Evolutionary conservation across 1,140 invertebrate species (phyloP).

Genomic region (Penaeus indicus): DNA sequence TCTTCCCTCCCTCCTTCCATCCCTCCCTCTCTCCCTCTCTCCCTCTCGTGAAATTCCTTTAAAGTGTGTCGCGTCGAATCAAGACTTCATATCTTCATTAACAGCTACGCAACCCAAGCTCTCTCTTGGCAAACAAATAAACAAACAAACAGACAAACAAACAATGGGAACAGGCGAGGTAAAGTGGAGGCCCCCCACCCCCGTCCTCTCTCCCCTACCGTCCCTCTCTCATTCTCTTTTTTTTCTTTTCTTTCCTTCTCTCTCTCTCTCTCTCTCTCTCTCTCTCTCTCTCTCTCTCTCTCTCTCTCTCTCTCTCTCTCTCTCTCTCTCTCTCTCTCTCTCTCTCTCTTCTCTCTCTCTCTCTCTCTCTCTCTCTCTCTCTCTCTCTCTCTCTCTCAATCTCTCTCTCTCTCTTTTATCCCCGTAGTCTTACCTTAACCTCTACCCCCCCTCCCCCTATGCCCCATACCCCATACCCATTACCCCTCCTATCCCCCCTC

Average conservation of each 20-base stretch:
- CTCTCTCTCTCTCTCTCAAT: slow-evolving; percentile 34
- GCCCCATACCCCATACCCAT: neutral
- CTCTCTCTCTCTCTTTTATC: neutral
- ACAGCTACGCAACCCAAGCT: too few relatives aligned
- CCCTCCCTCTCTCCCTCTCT: too few relatives aligned
- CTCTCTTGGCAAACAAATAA: too few relatives aligned
- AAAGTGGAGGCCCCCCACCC: too few relatives aligned
- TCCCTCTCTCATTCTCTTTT: neutral
- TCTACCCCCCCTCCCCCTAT: neutral
- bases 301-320: neutral
- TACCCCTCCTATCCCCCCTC: neutral
- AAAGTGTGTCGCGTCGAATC: too few relatives aligned
- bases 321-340: too few relatives aligned
- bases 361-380: slow-evolving; percentile 49
- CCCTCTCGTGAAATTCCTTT: too few relatives aligned
- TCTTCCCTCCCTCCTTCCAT: too few relatives aligned
- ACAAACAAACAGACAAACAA: too few relatives aligned
- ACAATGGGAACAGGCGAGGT: too few relatives aligned
- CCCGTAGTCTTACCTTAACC: neutral
- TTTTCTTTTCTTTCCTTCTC: neutral
- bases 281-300: slow-evolving; percentile 20
- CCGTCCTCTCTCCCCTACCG: neutral
- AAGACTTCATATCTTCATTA: too few relatives aligned
- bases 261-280: slow-evolving; percentile 20
- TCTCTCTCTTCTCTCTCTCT: slow-evolving; percentile 31